Evolutionary conservation across 2,113 vertebrate genomes (phyloP), one percentile per base, ranked within the genome.

Genomic region (Montifringilla adamsi): DNA sequence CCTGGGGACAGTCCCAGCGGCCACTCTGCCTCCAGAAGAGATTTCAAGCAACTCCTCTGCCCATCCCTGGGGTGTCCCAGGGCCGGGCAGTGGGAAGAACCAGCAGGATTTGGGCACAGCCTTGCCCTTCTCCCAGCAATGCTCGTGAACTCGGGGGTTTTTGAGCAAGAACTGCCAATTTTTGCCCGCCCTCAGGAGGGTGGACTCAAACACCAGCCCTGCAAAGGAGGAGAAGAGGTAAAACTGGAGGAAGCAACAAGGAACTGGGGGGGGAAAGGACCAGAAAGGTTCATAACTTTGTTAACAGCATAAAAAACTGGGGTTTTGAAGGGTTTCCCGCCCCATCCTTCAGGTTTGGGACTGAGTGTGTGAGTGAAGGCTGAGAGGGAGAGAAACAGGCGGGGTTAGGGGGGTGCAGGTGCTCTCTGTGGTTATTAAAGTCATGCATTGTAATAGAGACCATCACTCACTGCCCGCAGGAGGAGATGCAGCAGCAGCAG

Each of bases 401-500:
- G 16, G 95, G 96, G 97, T 98, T 97, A 98, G 88, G 95, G 81
- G 94, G 95, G 94, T 92, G 97, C 96, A 91, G 88, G 96, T 98
- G 97, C 97, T 96, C 93, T 97, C 96, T 95, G 93, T 98, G 98
- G 96, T 97, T 87, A 94, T 97, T 95, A 98, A 98, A 98, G 97
- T 97, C 98, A 98, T 98, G 98, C 98, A 98, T 98, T 96, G 96
- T 98, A 98, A 98, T 96, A 98, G 97, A 98, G 97, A 98, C 98
- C 97, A 95, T 97, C 98, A 99, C 99, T 99, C 99, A 99, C 99
- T 99, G 99, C 99, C 99, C 99, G 98, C 97, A 98, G 99, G 90
- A 97, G 98, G 98, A 98, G 99, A 98, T 98, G 99, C 98, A 98
- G 99, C 97, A 96, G 98, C 98, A 94, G 97, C 98, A 97, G 98